Evolutionary conservation across 2,888 invertebrate genomes (phyloP).

Genomic region (Hetaerina titia): DNA sequence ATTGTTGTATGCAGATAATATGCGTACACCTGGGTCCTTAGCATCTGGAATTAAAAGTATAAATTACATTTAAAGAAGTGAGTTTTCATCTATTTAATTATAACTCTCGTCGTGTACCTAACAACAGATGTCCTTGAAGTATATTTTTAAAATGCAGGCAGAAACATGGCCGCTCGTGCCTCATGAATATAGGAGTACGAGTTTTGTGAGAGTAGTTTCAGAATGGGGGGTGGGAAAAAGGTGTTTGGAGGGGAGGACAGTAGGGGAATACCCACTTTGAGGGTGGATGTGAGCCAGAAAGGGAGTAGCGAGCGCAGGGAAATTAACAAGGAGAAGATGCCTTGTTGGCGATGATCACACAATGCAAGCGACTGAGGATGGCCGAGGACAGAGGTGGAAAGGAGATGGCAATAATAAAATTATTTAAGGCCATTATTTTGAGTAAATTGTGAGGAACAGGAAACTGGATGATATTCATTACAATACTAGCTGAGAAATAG

Average conservation of each 20-base stretch:
- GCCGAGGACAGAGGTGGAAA: too few species aligned
- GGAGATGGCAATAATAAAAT: background rate
- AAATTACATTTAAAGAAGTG: too few species aligned
- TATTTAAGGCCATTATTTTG: background rate
- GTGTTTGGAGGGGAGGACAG: background rate
- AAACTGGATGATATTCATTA: background rate
- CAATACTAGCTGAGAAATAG: background rate
- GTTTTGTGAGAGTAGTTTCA: too few species aligned
- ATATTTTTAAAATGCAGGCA: too few species aligned
- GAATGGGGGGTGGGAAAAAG: background rate
- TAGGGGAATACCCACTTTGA: background rate
- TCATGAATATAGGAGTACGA: too few species aligned
- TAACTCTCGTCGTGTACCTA: too few species aligned
- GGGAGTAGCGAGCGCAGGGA: background rate
- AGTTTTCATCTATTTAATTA: too few species aligned
- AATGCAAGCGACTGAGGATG: background rate
- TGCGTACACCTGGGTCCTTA: too few species aligned
- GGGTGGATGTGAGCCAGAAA: background rate
- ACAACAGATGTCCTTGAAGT: too few species aligned
- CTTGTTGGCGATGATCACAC: background rate
- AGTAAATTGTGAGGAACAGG: background rate
- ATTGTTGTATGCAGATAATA: too few species aligned
- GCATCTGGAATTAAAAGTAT: too few species aligned
- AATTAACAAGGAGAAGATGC: background rate
- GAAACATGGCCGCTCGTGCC: too few species aligned